Base-by-base conservation (phyloP, 2,797 vertebrate species). In the Leptodactylus fallax region DNA sequence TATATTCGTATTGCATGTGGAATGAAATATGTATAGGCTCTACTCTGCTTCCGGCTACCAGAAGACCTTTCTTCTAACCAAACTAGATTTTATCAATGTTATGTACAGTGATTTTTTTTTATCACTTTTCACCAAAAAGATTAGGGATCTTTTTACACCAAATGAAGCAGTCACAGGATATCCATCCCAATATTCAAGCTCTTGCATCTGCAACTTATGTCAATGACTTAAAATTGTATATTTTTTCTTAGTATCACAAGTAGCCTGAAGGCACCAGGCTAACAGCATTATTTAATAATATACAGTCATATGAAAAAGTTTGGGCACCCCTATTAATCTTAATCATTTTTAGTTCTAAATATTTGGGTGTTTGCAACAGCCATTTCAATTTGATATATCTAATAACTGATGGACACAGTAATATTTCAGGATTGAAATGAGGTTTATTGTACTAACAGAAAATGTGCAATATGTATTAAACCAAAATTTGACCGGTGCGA, bases 271-370 rank as follows among this genome's bases (percentile, higher is more conserved):
- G 74, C 45, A 63, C 81, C 27, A 65, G 69, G 51, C 69, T 85
- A 83, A 82, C 51, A 78, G 60, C 87, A 67, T 86, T 86, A 85
- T 88, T 88, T 88, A 78, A 86, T 56, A 82, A 23, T 89, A 85
- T 69, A 85, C n/a, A n/a, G n/a, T n/a, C n/a, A n/a, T n/a, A n/a
- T n/a, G n/a, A n/a, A n/a, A n/a, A n/a, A n/a, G n/a, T n/a, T n/a
- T n/a, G n/a, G n/a, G n/a, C n/a, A n/a, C n/a, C n/a, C n/a, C n/a
- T n/a, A n/a, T n/a, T n/a, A n/a, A n/a, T n/a, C n/a, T n/a, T n/a
- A n/a, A n/a, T n/a, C n/a, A n/a, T n/a, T n/a, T n/a, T n/a, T n/a
- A n/a, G n/a, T n/a, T n/a, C n/a, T n/a, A n/a, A n/a, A n/a, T n/a
- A n/a, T n/a, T n/a, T n/a, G n/a, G n/a, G n/a, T n/a, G n/a, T n/a